phyloP scores from a whole-genome alignment of 2,113 vertebrate species.

The Felis catus region F.catus_Fca126_mat1.0 CM031428.1:17264001-17264500 shows the following conservation, averaged over 20 bases:
- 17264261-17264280: not conserved
- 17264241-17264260: not conserved
- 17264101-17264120: not conserved
- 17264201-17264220: not conserved
- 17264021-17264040: not conserved
- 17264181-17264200: not conserved
- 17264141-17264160: conserved; percentile 13
- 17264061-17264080: not conserved
- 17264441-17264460: conserved; percentile 43
- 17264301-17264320: not conserved
- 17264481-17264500: conserved; percentile 44
- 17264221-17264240: not conserved
- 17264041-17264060: not conserved
- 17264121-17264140: not conserved
- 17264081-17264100: not conserved
- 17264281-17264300: not conserved
- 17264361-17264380: conserved; percentile 8
- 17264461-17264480: conserved; percentile 8
- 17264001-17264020: not conserved
- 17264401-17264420: conserved; percentile 18
- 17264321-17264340: not conserved
- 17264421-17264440: conserved; percentile 33
- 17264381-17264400: conserved; percentile 24
- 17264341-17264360: not conserved
- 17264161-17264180: not conserved